Conservation (phyloP, 2,113 vertebrate species). For the Micromys minutus region DNA sequence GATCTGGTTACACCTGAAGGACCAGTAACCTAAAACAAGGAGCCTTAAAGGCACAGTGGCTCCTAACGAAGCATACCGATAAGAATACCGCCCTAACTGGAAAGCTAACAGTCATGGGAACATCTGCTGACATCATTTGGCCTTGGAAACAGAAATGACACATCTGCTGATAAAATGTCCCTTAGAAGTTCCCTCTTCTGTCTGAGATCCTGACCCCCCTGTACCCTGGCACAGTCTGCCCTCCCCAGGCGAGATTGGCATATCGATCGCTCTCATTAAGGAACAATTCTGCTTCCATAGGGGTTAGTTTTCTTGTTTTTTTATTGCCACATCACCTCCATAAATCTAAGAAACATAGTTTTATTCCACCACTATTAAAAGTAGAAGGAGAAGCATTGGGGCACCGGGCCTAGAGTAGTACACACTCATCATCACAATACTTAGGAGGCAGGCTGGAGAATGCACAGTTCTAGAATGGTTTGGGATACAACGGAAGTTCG, state of each 20-base stretch:
- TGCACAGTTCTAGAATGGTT: neutral
- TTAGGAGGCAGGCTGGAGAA: neutral
- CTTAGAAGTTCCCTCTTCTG: neutral
- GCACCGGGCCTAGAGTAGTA: too few relatives aligned
- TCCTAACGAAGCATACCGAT: neutral
- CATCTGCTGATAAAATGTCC: neutral
- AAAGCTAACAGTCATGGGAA: neutral
- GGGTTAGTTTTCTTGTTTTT: neutral
- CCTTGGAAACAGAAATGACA: neutral
- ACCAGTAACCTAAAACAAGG: neutral
- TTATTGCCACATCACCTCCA: neutral
- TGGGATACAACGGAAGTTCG: neutral
- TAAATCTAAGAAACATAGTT: neutral
- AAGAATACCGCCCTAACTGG: neutral
- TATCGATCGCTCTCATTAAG: too few relatives aligned
- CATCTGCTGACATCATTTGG: neutral
- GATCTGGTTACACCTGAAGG: neutral
- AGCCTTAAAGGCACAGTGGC: neutral
- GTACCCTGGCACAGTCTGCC: neutral
- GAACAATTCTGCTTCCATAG: neutral
- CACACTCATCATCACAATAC: neutral
- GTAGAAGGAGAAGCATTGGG: neutral
- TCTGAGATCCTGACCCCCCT: too few relatives aligned
- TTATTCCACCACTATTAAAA: neutral
- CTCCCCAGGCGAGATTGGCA: neutral